Base-by-base conservation (phyloP, 2,888 invertebrate species). In the Drosophila conformis region DNA sequence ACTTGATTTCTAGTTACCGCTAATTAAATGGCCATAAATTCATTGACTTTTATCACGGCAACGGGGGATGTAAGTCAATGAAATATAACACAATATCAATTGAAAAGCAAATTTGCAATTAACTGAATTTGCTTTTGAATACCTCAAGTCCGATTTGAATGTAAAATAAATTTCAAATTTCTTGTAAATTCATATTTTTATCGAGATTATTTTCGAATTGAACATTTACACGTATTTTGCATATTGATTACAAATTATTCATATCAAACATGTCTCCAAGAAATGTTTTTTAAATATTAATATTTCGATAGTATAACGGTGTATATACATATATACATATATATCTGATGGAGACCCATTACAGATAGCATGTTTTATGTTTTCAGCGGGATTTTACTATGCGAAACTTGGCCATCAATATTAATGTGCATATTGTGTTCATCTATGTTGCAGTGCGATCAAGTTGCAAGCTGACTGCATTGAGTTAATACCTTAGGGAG, bases 1-100 rank as follows among this genome's bases (percentile, higher is more conserved):
- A 59, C 82, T 65, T 60, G 78, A 66, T 73, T 69, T 66, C 57
- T 62, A 73, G 81, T 73, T 65, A 80, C 48, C 68, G 53, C 59
- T 69, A 59, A 69, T 72, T 71, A 54, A 83, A 66, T 68, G 58
- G 63, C 68, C 65, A 71, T 76, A 83, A 80, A 86, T 76, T 86
- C 73, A 69, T 48, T 78, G 62, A 62, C 25, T 65, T 80, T 81
- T 72, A 81, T 77, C 68, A 63, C 40, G 33, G 18, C 49, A 76
- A 48, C 59, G 52, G 40, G 31, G 35, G 72, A 65, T 80, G 62
- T 68, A 68, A 63, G 46, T 69, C 68, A 71, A 27, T 40, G 48
- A 31, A 46, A 40, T 48, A 48, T 61, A 33, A 77, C 48, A 51
- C 62, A 8, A 38, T 67, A 71, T 60, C 49, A 65, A 65, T 66